A percentile compares a stretch with the other conserved stretches of the same genome.
Conservation (phyloP, 1,140 invertebrate species). For the Bombus sibiricus region DNA sequence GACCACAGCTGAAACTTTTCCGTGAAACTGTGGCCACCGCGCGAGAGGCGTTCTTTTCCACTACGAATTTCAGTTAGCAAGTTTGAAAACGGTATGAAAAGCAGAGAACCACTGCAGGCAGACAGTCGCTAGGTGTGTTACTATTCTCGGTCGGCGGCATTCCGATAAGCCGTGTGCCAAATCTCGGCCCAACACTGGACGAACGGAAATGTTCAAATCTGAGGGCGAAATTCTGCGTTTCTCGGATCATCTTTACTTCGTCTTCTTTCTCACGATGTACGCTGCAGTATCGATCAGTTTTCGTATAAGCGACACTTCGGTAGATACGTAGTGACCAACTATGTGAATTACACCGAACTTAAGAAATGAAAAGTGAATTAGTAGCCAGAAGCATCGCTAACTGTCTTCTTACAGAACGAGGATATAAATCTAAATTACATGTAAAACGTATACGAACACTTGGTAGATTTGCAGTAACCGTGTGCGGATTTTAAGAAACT, state of each 20-base stretch:
- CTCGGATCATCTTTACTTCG: not conserved
- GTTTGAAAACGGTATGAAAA: conserved; percentile 33
- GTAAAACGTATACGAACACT: too few species aligned
- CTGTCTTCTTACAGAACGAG: too few species aligned
- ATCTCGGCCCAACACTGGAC: conserved; percentile 65
- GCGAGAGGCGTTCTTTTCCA: not conserved
- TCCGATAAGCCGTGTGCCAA: conserved; percentile 81
- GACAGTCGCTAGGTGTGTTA: conserved; percentile 65
- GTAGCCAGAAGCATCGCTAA: too few species aligned
- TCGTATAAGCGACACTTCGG: too few species aligned
- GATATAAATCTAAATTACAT: too few species aligned
- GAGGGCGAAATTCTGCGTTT: not conserved
- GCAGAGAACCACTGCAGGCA: conserved; percentile 70
- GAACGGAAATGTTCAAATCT: conserved; percentile 24
- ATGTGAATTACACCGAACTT: too few species aligned
- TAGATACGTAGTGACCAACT: too few species aligned
- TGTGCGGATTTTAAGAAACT: too few species aligned
- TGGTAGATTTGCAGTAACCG: too few species aligned
- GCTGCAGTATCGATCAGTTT: too few species aligned
- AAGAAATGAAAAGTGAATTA: too few species aligned
- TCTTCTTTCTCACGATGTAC: not conserved
- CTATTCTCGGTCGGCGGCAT: conserved; percentile 80
- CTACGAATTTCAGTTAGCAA: not conserved
- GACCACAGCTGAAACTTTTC: not conserved
- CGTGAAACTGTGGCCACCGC: too few species aligned